phyloP scores from a whole-genome alignment of 2,888 invertebrate species.

The Megastigmus dorsalis region DNA sequence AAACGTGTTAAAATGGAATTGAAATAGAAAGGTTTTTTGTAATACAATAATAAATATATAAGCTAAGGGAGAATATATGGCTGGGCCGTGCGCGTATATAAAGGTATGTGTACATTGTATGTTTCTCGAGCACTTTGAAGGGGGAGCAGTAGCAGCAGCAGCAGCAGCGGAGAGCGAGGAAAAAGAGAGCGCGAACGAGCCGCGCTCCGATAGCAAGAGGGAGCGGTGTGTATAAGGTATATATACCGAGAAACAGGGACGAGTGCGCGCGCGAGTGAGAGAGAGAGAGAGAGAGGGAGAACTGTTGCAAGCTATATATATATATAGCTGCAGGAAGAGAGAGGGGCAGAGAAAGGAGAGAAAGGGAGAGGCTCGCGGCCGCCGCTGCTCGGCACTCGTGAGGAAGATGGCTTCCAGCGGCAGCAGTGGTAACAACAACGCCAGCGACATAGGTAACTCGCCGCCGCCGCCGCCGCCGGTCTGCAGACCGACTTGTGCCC shows the following conservation, averaged over 20 bases:
- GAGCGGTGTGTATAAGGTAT: too few species aligned
- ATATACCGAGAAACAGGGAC: background rate
- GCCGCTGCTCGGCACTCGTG: background rate
- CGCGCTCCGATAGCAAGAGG: too few species aligned
- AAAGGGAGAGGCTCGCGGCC: slow-evolving; percentile 48
- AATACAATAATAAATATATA: too few species aligned
- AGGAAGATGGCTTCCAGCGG: slow-evolving; percentile 65
- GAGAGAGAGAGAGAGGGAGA: slow-evolving; percentile 3
- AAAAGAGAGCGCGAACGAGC: background rate
- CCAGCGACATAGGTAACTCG: too few species aligned
- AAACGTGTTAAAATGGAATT: slow-evolving; percentile 32
- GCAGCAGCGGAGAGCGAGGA: too few species aligned
- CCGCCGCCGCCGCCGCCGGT: too few species aligned
- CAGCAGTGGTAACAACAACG: too few species aligned
- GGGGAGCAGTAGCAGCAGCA: too few species aligned
- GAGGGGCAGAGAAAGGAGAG: slow-evolving; percentile 49
- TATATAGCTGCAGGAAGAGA: too few species aligned
- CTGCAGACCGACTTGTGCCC: too few species aligned
- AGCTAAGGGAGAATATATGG: too few species aligned
- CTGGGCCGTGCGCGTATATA: background rate
- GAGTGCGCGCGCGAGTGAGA: slow-evolving; percentile 1
- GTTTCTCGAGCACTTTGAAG: background rate
- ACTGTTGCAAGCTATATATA: too few species aligned
- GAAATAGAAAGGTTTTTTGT: slow-evolving; percentile 39
- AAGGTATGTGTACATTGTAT: slow-evolving; percentile 1